A percentile compares a stretch with the other conserved stretches of the same genome.
These are phyloP conservation scores for Stegodyphus mimosarum DNA, from an alignment of 1,140 invertebrate species.

Conservation along the genomic window DNA sequence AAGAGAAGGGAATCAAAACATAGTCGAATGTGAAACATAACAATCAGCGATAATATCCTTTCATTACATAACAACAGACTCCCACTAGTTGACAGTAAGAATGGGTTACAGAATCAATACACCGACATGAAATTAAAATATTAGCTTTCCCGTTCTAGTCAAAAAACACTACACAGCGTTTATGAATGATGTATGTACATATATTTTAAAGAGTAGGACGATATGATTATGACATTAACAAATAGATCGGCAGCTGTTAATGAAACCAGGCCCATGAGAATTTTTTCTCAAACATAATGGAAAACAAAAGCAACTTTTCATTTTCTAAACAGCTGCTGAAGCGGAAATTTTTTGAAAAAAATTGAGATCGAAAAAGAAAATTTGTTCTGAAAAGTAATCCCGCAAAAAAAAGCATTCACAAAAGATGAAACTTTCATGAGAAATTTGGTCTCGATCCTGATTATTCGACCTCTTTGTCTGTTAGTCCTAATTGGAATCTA, in stretches of 20 bases:
- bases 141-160: no score
- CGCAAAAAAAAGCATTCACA: background rate
- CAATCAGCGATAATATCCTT: no score
- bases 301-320: background rate
- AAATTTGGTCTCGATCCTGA: conserved; percentile 22
- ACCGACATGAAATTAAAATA: no score
- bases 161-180: no score
- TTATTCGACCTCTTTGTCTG: conserved; percentile 38
- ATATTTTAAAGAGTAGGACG: background rate
- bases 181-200: background rate
- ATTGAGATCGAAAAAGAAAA: conserved; percentile 1
- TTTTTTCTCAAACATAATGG: conserved; percentile 19
- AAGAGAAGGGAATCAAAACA: no score
- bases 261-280: background rate
- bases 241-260: conserved; percentile 29
- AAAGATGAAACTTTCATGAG: conserved; percentile 23
- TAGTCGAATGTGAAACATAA: no score
- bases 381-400: background rate
- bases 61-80: no score
- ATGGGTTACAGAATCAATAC: no score
- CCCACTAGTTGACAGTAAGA: no score
- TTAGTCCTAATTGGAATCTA: conserved; percentile 47
- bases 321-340: conserved; percentile 25
- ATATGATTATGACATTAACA: conserved; percentile 4
- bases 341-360: conserved; percentile 19